Evolutionary conservation across 2,797 vertebrate species (phyloP).

Genomic region (Mastacembelus armatus): DNA sequence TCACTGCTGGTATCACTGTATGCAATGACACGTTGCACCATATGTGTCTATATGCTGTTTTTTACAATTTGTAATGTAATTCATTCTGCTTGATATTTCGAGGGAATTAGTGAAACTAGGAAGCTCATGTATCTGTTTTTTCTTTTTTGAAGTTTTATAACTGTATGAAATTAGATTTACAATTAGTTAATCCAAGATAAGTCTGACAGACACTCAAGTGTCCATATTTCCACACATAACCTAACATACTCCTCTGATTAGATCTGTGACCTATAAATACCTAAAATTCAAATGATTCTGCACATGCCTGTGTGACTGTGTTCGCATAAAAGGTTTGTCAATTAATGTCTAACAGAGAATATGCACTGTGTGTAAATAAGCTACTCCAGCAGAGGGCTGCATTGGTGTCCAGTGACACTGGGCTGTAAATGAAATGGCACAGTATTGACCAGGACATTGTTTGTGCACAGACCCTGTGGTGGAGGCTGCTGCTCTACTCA

Average conservation of each 20-base stretch:
- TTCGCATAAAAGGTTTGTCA: background rate
- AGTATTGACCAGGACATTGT: conserved; percentile 33
- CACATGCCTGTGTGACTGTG: background rate
- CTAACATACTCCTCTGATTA: background rate
- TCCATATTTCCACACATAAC: background rate
- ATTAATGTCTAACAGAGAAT: background rate
- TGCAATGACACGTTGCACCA: background rate
- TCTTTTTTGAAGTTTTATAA: too few species aligned
- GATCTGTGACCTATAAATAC: background rate
- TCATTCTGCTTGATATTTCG: background rate
- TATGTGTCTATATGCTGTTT: background rate
- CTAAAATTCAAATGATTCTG: background rate
- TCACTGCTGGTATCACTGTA: background rate
- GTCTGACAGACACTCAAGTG: too few species aligned
- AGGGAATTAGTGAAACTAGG: too few species aligned
- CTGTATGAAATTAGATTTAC: too few species aligned
- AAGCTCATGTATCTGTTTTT: too few species aligned
- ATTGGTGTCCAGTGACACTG: conserved; percentile 7
- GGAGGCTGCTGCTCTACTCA: conserved; percentile 48
- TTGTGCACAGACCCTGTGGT: conserved; percentile 20
- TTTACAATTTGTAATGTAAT: background rate
- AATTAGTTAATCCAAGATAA: too few species aligned
- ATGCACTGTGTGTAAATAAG: background rate
- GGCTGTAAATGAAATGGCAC: conserved; percentile 27
- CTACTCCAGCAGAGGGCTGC: background rate